phyloP scores from a whole-genome alignment of 2,888 invertebrate species.

The Dascillus cervinus region DNA sequence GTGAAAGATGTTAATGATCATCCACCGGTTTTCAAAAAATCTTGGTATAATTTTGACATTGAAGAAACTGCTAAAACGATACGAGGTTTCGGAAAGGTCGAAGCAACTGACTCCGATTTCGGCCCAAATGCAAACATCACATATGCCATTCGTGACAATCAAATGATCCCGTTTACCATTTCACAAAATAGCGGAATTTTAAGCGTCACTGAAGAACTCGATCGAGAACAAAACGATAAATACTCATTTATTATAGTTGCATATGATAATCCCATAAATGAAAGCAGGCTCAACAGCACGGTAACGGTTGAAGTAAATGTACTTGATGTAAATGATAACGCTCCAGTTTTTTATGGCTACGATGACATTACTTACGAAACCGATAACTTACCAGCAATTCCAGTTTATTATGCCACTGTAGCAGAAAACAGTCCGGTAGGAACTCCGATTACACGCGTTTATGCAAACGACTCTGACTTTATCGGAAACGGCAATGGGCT shows the following conservation, averaged over 20 bases:
- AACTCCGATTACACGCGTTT: conserved; percentile 64
- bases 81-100: conserved; percentile 64
- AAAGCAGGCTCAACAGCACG: conserved; percentile 56
- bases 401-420: conserved; percentile 68
- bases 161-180: conserved; percentile 60
- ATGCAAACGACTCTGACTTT: conserved; percentile 80
- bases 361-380: conserved; percentile 54
- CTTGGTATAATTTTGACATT: conserved; percentile 76
- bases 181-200: conserved; percentile 61
- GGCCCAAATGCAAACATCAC: conserved; percentile 72
- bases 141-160: conserved; percentile 52
- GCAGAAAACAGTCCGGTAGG: conserved; percentile 71
- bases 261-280: conserved; percentile 56
- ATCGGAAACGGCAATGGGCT: conserved; percentile 81
- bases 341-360: conserved; percentile 71
- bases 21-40: conserved; percentile 71
- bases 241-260: conserved; percentile 68
- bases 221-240: conserved; percentile 63
- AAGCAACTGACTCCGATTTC: conserved; percentile 72
- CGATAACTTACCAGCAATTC: conserved; percentile 52
- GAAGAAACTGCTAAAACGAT: conserved; percentile 70
- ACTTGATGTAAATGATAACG: conserved; percentile 76
- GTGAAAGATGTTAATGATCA: conserved; percentile 79
- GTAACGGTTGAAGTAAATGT: conserved; percentile 77
- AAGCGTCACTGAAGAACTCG: conserved; percentile 66